phyloP scores from a whole-genome alignment of 2,888 invertebrate genomes.

The Ormyrus nitidulus region DNA sequence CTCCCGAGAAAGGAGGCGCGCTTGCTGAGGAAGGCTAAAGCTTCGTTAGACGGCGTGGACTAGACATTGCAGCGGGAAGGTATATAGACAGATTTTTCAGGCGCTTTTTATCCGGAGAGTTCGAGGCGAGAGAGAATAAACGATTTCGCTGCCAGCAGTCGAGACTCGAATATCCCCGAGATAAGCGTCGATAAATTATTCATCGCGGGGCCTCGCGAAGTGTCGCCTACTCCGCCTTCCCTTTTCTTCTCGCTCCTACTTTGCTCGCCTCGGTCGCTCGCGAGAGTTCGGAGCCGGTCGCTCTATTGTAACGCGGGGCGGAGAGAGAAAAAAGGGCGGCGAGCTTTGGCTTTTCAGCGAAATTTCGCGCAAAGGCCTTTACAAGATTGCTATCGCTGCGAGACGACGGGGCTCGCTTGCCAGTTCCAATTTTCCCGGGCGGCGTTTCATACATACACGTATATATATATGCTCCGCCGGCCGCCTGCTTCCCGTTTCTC shows the following conservation, averaged over 20 bases:
- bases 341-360: constrained; percentile 1
- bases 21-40: too few relatives aligned
- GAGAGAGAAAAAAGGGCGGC: background rate
- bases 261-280: too few relatives aligned
- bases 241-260: too few relatives aligned
- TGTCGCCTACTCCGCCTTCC: background rate
- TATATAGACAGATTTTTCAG: background rate
- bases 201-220: background rate
- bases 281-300: too few relatives aligned
- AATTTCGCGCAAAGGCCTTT: background rate
- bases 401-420: background rate
- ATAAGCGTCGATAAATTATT: constrained; percentile 45
- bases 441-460: background rate
- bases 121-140: constrained; percentile 10
- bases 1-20: too few relatives aligned
- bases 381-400: constrained; percentile 23
- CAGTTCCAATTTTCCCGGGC: constrained; percentile 32
- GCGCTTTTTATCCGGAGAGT: background rate
- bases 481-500: constrained; percentile 5
- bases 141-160: constrained; percentile 11
- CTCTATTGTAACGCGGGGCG: background rate
- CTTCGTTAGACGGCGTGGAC: too few relatives aligned
- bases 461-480: background rate
- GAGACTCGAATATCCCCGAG: constrained; percentile 7
- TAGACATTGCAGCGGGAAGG: too few relatives aligned